A percentile compares a stretch with the other conserved stretches of the same genome.
These are phyloP conservation scores for Platerodrilus igneus DNA, from an alignment of 2,888 invertebrate species.

Conservation along the genomic window DNA sequence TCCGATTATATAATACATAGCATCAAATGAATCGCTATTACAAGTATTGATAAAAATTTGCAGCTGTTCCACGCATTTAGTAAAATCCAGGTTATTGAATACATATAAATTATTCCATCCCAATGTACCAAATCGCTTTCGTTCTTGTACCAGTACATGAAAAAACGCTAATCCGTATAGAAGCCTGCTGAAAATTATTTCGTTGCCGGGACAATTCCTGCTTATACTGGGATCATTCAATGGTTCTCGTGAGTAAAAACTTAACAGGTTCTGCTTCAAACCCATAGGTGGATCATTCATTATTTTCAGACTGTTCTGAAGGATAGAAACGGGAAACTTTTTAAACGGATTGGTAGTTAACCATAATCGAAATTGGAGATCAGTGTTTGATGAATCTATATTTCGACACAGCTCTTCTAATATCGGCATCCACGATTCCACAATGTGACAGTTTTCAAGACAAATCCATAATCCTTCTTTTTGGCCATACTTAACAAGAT, in stretches of 20 bases:
- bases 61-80: conserved; percentile 75
- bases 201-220: conserved; percentile 70
- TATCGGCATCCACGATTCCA: conserved; percentile 73
- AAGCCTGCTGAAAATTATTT: conserved; percentile 71
- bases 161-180: conserved; percentile 79
- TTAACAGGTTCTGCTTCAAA: conserved; percentile 75
- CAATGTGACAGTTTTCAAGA: conserved; percentile 82
- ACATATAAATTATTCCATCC: conserved; percentile 85
- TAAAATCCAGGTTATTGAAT: conserved; percentile 81
- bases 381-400: conserved; percentile 64
- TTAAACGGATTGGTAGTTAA: conserved; percentile 83
- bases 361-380: conserved; percentile 77
- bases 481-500: conserved; percentile 66
- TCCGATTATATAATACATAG: conserved; percentile 79
- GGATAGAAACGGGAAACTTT: conserved; percentile 78
- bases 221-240: conserved; percentile 79
- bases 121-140: conserved; percentile 74
- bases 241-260: conserved; percentile 82
- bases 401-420: conserved; percentile 73
- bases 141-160: conserved; percentile 77
- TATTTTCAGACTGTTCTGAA: conserved; percentile 90
- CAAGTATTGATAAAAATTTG: conserved; percentile 80
- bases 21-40: conserved; percentile 73
- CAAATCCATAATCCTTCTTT: conserved; percentile 75
- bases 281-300: conserved; percentile 91